Base-by-base conservation (phyloP, 1,140 invertebrate genomes). In the Meloidogyne exigua region DNA sequence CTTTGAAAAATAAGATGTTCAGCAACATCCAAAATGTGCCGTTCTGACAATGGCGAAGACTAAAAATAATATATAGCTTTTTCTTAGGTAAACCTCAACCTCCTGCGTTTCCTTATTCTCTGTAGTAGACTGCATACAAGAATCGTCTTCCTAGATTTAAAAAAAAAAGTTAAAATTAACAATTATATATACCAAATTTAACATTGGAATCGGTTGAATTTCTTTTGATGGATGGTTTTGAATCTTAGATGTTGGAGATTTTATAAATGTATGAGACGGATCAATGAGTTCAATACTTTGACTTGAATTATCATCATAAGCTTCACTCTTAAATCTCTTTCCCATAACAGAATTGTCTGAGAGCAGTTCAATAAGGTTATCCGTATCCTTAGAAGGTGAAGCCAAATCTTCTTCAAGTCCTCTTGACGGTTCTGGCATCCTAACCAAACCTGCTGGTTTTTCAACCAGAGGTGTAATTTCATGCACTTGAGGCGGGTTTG, bases 401-500 rank as follows among this genome's bases (percentile, higher is more conserved):
- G 4, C 18, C 18, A 57, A n/a, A 57, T 57, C 49, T n/a, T 57
- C 49, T 7, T 57, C 49, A 44, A 44, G 26, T 26, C 44, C 44
- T 15, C 32, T 62, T 12, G 39, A 73, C 0, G 42, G 26, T 23
- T 42, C 39, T 12, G 71, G 71, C 49, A 73, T 42, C 21, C 71
- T 10, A 39, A 39, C 65, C 49, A 64, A 13, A 13, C 71, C 71
- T 15, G 39, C 3, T 36, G 71, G 71, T 32, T 73, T 73, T 10
- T 73, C 71, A 3, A 36, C 28, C 15, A 73, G 71, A 12, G 71
- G 71, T 1, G 71, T 73, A 25, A 73, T 73, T 65, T 73, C 71
- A 65, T 25, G 57, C 15, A 73, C 32, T 39, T 62, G 57, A 3
- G 71, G 71, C 12, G 71, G 71, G 28, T 62, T 42, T 25, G 57